These are phyloP conservation scores for Leptoclinus maculatus DNA, from an alignment of 2,797 vertebrate species.

Conservation along the genomic window DNA sequence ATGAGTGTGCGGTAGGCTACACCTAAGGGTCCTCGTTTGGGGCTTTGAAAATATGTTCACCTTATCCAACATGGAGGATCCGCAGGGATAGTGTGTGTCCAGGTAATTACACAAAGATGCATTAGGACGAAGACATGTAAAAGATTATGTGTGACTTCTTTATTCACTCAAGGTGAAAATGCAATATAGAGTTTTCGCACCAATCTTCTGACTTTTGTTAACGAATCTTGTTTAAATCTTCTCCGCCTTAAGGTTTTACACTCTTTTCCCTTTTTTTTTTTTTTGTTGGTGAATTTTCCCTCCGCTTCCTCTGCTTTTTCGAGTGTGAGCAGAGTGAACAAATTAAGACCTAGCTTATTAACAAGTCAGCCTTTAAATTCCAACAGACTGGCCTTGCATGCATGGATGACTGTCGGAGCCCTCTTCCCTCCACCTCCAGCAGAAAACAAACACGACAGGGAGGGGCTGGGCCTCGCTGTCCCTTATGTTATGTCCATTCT, in stretches of 20 bases:
- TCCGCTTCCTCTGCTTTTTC: slow-evolving; percentile 6
- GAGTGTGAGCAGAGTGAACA: slow-evolving; percentile 22
- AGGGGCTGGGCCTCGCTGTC: slow-evolving; percentile 36
- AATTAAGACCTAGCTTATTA: slow-evolving; percentile 65
- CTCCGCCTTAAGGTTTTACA: slow-evolving; percentile 7
- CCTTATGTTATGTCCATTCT: slow-evolving; percentile 35
- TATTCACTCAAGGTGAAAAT: background rate
- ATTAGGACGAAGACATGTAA: background rate
- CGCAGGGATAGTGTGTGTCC: slow-evolving; percentile 7
- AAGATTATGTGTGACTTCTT: background rate
- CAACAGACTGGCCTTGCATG: slow-evolving; percentile 73
- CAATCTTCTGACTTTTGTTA: background rate
- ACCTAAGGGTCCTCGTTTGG: background rate
- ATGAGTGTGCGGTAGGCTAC: background rate
- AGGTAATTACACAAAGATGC: background rate
- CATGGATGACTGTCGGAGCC: slow-evolving; percentile 65
- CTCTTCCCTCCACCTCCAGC: slow-evolving; percentile 58
- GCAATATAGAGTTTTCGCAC: background rate
- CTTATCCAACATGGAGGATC: background rate
- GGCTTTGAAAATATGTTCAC: background rate
- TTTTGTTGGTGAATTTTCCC: background rate
- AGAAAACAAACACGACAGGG: slow-evolving; percentile 59
- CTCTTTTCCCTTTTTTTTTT: background rate
- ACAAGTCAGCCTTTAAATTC: slow-evolving; percentile 73
- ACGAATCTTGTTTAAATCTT: slow-evolving; percentile 3